Evolutionary conservation across 1,140 invertebrate species (phyloP).

Genomic region (Drosophila prosaltans): DNA sequence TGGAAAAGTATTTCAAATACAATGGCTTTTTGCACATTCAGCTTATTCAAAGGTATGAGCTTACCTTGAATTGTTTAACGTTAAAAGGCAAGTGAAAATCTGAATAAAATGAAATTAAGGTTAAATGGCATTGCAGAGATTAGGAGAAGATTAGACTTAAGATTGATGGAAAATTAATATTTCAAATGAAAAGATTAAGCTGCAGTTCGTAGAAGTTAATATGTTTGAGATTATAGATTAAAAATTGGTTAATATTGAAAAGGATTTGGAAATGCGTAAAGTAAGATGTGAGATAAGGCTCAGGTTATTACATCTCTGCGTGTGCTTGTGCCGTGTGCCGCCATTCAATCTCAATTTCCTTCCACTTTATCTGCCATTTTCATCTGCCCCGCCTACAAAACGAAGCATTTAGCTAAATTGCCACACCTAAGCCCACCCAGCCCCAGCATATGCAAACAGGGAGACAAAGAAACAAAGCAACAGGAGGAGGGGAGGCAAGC

Average conservation of each 20-base stretch:
- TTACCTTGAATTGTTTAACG: not conserved
- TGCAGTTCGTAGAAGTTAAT: too few species aligned
- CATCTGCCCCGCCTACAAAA: conserved; percentile 19
- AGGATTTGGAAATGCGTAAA: too few species aligned
- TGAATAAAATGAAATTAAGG: too few species aligned
- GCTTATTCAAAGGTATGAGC: not conserved
- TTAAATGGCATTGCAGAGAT: too few species aligned
- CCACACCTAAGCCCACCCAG: conserved; percentile 14
- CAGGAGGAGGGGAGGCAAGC: not conserved
- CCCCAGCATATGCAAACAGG: conserved; percentile 26
- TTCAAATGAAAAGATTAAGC: too few species aligned
- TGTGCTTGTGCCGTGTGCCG: not conserved
- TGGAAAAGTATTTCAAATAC: not conserved
- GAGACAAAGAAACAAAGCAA: not conserved
- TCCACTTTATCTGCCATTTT: conserved; percentile 10
- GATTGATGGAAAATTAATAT: too few species aligned
- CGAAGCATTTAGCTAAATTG: conserved; percentile 46
- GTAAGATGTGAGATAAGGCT: not conserved
- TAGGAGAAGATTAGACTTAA: too few species aligned
- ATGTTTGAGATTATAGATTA: too few species aligned
- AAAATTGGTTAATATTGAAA: too few species aligned
- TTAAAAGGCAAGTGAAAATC: not conserved
- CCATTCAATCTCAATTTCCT: not conserved
- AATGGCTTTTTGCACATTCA: not conserved
- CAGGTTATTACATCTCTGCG: not conserved